Evolutionary conservation across 2,797 vertebrate genomes (phyloP).

Genomic region (Jordanella pulchra): DNA sequence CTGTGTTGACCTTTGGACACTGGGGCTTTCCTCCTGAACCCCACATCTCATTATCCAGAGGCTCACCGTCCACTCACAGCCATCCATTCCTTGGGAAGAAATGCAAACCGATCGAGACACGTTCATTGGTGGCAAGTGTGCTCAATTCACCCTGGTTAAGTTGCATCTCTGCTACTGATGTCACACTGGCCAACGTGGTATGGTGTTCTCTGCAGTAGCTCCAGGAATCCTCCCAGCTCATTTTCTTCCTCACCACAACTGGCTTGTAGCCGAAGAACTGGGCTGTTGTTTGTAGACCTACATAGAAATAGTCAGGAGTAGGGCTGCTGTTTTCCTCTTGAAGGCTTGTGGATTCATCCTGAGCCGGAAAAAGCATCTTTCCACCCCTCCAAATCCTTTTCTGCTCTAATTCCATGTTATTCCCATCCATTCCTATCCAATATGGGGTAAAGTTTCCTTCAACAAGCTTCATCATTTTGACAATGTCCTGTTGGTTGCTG

Average conservation of each 20-base stretch:
- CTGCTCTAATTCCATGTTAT: accelerated
- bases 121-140: neutral
- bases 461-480: accelerated
- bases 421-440: constrained; percentile 51
- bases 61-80: constrained; percentile 55
- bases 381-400: constrained; percentile 62
- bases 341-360: accelerated
- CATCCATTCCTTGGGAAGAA: constrained; percentile 49
- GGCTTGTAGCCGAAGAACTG: constrained; percentile 40
- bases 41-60: constrained; percentile 42
- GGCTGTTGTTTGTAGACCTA: neutral
- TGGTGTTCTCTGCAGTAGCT: constrained; percentile 51
- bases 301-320: accelerated
- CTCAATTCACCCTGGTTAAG: constrained; percentile 33
- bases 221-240: constrained; percentile 61
- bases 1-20: constrained; percentile 15
- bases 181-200: constrained; percentile 40
- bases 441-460: accelerated
- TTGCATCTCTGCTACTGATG: constrained; percentile 37
- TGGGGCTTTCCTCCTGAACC: neutral
- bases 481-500: accelerated
- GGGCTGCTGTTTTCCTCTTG: accelerated
- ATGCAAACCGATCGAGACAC: constrained; percentile 56
- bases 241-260: constrained; percentile 45
- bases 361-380: neutral